These are phyloP conservation scores for Morpho deidamia DNA, from an alignment of 2,888 invertebrate species.

Conservation along the genomic window DNA sequence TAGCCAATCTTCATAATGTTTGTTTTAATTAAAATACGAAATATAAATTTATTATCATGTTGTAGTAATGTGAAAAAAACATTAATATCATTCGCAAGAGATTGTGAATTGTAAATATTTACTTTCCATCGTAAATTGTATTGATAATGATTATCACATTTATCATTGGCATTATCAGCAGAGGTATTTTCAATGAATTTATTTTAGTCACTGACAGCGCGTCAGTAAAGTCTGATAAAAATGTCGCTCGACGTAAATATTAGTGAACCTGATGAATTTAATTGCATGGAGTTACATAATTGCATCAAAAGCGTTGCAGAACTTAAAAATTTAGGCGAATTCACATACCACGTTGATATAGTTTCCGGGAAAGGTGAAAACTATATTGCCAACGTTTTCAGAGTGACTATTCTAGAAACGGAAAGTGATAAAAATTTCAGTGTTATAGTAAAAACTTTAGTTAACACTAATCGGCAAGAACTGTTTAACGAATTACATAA, in stretches of 20 bases:
- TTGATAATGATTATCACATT: slow-evolving; percentile 11
- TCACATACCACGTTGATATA: slow-evolving; percentile 56
- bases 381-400: slow-evolving; percentile 58
- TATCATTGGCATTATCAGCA: slow-evolving; percentile 17
- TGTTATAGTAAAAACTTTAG: slow-evolving; percentile 60
- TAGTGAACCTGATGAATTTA: slow-evolving; percentile 66
- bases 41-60: too few species aligned
- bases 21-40: too few species aligned
- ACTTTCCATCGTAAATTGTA: background rate
- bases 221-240: slow-evolving; percentile 19
- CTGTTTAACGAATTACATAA: slow-evolving; percentile 57
- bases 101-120: background rate
- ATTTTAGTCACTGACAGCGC: background rate
- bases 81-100: background rate
- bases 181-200: slow-evolving; percentile 5
- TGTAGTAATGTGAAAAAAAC: too few species aligned
- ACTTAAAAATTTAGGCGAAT: slow-evolving; percentile 43
- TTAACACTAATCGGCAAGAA: slow-evolving; percentile 55
- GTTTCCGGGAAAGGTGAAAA: slow-evolving; percentile 54
- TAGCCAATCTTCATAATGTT: too few species aligned
- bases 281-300: slow-evolving; percentile 52
- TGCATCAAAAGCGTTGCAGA: slow-evolving; percentile 47
- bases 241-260: slow-evolving; percentile 71
- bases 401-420: slow-evolving; percentile 47
- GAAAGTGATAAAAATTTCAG: slow-evolving; percentile 35